Conservation (phyloP, 2,888 invertebrate species). For the Apoderus coryli region DNA sequence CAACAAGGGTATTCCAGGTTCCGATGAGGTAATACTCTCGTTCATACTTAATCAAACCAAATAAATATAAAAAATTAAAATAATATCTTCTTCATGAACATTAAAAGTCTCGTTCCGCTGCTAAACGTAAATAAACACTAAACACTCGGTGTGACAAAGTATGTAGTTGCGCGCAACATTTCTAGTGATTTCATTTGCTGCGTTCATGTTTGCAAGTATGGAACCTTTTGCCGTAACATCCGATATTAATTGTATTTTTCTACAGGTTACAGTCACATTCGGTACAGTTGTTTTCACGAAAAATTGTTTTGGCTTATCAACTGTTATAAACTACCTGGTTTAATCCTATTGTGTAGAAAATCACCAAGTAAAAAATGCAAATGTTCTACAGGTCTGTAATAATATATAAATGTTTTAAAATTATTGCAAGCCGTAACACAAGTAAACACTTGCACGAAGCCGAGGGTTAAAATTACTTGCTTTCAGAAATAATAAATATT, state of each 20-base stretch:
- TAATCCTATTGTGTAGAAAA: no score
- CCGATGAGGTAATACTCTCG: slow-evolving; percentile 5
- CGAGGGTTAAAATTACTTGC: no score
- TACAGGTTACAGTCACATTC: not conserved
- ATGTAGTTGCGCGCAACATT: not conserved
- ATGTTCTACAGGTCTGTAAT: no score
- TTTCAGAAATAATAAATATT: no score
- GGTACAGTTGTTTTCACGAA: no score
- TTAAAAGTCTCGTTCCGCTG: not conserved
- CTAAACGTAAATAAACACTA: slow-evolving; percentile 2
- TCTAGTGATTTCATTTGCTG: slow-evolving; percentile 3
- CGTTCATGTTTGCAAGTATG: slow-evolving; percentile 5
- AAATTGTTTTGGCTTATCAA: no score
- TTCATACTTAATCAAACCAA: slow-evolving; percentile 2
- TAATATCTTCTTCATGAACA: not conserved
- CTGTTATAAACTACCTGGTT: no score
- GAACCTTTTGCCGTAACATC: slow-evolving; percentile 4
- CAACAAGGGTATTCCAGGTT: slow-evolving; percentile 2
- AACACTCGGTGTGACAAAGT: slow-evolving; percentile 3
- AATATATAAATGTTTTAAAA: no score
- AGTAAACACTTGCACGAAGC: no score
- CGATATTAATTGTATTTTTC: slow-evolving; percentile 3
- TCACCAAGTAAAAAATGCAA: no score
- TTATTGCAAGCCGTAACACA: no score
- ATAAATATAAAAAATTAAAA: slow-evolving; percentile 7